Base-by-base conservation (phyloP, 2,888 invertebrate species). In the Elmis aenea region DNA sequence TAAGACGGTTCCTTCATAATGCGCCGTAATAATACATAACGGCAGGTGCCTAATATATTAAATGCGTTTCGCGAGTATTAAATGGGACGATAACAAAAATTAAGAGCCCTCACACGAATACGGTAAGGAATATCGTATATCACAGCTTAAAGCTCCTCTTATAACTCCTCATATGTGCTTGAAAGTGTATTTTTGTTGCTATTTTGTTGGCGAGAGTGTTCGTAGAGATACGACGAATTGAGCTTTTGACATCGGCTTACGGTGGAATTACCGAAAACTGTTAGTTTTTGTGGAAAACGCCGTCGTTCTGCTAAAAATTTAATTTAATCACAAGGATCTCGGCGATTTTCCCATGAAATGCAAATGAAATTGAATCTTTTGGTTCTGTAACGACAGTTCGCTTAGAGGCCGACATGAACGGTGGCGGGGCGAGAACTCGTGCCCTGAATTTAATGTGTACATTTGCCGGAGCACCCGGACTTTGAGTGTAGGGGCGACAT, bases 361-460 rank as follows among this genome's bases (percentile, higher is more conserved):
- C 37, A 44, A 44, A 44, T 40, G 39, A 37, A 44, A 40, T 44
- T 44, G 44, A 44, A 40, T 44, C 44, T 40, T 44, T 44, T 40
- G 39, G 44, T 38, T 33, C 34, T 38, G 21, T 38, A 38, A 42
- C 32, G 32, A 42, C 35, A 26, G 28, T 25, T 13, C 21, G 15
- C 13, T 31, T 23, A 30, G 30, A 24, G 41, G 33, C 24, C 34
- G 35, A 35, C 36, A 27, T 32, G 29, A 20, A 27, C 24, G 37
- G 34, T 30, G 39, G n/a, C n/a, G 27, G 36, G 16, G 44, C 26
- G 42, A 37, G 46, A 42, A 50, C 43, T 53, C 58, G 60, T 60
- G 60, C 58, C 56, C 53, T 41, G 58, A 60, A 60, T 60, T 55
- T 60, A 60, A 60, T 59, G 53, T 50, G 54, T 56, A 58, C 60